Conservation (phyloP, 2,888 invertebrate species). For the Cremastobaeus sp. region DNA sequence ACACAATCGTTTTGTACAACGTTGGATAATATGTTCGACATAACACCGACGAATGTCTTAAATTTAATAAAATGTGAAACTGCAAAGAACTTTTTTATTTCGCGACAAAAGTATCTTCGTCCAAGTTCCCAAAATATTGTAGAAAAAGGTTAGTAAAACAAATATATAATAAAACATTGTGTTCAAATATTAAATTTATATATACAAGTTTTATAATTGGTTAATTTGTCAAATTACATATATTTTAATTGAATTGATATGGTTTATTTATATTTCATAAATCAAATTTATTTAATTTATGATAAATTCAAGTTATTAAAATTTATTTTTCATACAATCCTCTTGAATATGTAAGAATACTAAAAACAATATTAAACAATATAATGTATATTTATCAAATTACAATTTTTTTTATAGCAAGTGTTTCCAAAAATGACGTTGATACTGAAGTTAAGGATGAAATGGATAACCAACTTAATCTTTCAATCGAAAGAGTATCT, state of each 20-base stretch:
- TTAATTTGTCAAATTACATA: too few relatives aligned
- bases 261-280: too few relatives aligned
- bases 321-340: too few relatives aligned
- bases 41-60: slow-evolving; percentile 9
- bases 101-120: background rate
- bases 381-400: too few relatives aligned
- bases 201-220: too few relatives aligned
- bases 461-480: background rate
- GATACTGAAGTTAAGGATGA: background rate
- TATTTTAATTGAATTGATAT: too few relatives aligned
- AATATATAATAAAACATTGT: background rate
- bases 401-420: background rate
- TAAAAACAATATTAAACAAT: too few relatives aligned
- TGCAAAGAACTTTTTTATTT: slow-evolving; percentile 1
- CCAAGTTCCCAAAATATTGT: background rate
- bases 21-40: slow-evolving; percentile 5
- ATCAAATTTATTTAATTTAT: too few relatives aligned
- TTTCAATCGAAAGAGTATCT: background rate
- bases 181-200: background rate
- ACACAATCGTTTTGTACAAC: background rate
- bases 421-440: background rate
- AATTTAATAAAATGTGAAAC: background rate
- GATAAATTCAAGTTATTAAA: too few relatives aligned
- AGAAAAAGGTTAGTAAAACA: background rate
- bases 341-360: too few relatives aligned